Conservation (phyloP, 2,113 vertebrate genomes). For the Thryonomys swinderianus region DNA sequence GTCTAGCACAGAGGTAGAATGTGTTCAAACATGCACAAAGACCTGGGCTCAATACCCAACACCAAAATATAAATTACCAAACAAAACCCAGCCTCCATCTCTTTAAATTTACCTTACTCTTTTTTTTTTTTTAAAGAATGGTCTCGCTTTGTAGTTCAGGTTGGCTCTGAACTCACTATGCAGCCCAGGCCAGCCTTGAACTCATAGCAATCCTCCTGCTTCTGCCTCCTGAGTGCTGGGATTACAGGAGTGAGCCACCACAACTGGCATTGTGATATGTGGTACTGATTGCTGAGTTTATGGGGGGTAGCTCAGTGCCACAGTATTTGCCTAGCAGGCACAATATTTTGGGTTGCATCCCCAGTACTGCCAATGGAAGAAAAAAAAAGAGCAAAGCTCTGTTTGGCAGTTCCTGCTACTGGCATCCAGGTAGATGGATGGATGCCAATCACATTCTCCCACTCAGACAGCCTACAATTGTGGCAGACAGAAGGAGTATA, state of each 20-base stretch:
- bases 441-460: background rate
- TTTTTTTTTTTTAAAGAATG: no score
- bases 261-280: no score
- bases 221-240: no score
- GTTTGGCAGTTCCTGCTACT: background rate
- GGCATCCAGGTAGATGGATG: background rate
- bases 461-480: background rate
- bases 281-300: no score
- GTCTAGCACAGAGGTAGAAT: background rate
- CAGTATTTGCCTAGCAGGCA: background rate
- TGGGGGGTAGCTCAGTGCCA: no score
- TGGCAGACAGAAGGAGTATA: background rate
- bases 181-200: no score
- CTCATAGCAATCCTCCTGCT: no score
- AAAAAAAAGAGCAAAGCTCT: background rate
- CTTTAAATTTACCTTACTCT: background rate
- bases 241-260: no score
- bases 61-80: background rate
- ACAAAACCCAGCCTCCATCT: background rate
- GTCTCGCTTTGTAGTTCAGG: no score
- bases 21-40: background rate
- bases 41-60: background rate
- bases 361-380: background rate
- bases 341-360: background rate
- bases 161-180: no score